A percentile compares a stretch with the other conserved stretches of the same genome.
phyloP scores from a whole-genome alignment of 2,113 vertebrate species.

The Lontra canadensis region DNA sequence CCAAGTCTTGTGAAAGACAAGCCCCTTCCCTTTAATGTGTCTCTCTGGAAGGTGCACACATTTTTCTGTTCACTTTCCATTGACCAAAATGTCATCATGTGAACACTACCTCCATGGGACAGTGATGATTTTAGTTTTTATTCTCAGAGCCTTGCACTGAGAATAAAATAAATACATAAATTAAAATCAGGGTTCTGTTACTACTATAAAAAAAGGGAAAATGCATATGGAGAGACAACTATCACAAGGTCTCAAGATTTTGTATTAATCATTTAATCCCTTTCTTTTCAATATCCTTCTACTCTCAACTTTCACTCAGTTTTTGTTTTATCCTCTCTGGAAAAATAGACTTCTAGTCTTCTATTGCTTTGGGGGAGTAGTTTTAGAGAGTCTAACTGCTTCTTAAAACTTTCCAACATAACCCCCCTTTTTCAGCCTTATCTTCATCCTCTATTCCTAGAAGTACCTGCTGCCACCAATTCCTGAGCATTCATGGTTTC shows the following conservation, averaged over 20 bases:
- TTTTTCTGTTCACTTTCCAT: not conserved
- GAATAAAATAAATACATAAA: not conserved
- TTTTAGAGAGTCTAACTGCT: not conserved
- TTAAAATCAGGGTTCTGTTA: not conserved
- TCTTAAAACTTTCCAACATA: not conserved
- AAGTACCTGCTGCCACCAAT: not conserved
- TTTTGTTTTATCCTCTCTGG: not conserved
- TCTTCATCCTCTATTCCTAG: not conserved
- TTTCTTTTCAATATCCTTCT: not conserved
- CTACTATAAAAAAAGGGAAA: not conserved
- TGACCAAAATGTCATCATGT: not conserved
- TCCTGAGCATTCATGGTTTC: not conserved
- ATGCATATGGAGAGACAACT: not conserved
- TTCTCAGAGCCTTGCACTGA: not conserved
- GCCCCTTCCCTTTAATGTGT: not conserved
- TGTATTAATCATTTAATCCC: not conserved
- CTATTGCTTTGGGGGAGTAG: not conserved
- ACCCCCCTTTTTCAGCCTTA: not conserved
- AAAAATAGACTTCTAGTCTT: not conserved
- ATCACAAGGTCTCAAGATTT: not conserved
- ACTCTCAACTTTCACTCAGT: not conserved
- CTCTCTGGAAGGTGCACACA: not conserved
- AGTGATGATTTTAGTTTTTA: conserved; percentile 5
- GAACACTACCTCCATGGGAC: not conserved
- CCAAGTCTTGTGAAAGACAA: not conserved